Conservation (phyloP, 2,113 vertebrate species). For the Cavia aperea region DNA sequence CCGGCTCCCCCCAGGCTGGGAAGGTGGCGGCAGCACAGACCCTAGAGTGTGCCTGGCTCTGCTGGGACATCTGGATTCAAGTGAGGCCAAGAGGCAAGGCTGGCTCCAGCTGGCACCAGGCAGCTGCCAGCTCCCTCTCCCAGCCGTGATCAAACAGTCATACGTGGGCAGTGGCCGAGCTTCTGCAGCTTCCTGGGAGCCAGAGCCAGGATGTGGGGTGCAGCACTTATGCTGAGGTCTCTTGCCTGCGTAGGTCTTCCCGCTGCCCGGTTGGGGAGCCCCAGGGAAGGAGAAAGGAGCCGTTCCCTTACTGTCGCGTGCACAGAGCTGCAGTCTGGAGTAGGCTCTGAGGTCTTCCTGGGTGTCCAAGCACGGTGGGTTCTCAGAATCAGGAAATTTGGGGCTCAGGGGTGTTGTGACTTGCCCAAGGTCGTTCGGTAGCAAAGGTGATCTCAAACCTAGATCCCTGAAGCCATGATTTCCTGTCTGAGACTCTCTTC, state of each 20-base stretch:
- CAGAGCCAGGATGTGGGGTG: neutral
- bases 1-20: neutral
- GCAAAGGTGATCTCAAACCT: neutral
- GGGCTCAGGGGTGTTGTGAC: neutral
- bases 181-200: neutral
- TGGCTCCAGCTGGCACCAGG: neutral
- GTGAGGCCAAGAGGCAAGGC: neutral
- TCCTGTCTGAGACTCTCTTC: neutral
- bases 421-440: neutral
- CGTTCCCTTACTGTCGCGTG: neutral
- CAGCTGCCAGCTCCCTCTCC: neutral
- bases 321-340: neutral
- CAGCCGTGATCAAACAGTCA: neutral
- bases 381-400: neutral
- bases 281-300: neutral
- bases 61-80: neutral
- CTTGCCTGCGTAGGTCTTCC: neutral
- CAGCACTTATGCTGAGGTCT: neutral
- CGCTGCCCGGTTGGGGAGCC: neutral
- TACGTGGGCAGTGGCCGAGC: neutral
- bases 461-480: neutral
- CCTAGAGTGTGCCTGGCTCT: neutral
- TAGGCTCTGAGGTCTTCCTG: neutral
- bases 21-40: neutral
- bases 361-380: neutral